Conservation (phyloP, 2,888 invertebrate species). For the Xanthorhoe spadicearia region DNA sequence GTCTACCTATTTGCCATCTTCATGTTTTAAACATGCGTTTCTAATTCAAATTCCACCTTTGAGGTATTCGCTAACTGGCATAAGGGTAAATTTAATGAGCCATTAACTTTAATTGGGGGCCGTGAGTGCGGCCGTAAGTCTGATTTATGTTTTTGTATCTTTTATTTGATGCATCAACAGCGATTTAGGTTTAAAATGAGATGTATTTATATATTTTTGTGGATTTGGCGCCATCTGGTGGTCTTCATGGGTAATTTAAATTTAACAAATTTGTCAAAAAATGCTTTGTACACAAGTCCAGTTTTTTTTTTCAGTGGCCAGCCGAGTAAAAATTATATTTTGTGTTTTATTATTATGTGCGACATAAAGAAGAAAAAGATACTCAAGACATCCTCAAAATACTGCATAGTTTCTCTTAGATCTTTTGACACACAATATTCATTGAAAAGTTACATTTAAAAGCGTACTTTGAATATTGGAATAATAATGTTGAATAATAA, state of each 20-base stretch:
- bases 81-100: constrained; percentile 1
- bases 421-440: too few species aligned
- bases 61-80: background rate
- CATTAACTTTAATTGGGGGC: constrained; percentile 22
- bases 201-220: constrained; percentile 3
- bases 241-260: background rate
- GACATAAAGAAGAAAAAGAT: too few species aligned
- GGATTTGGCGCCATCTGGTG: constrained; percentile 16
- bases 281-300: background rate
- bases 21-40: too few species aligned
- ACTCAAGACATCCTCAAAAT: too few species aligned
- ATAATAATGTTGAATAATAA: too few species aligned
- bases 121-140: constrained; percentile 30
- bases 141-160: constrained; percentile 34
- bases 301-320: background rate
- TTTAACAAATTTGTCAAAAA: background rate
- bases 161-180: constrained; percentile 23
- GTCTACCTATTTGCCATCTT: too few species aligned
- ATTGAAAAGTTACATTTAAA: too few species aligned
- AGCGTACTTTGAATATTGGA: too few species aligned
- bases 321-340: too few species aligned
- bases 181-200: constrained; percentile 6
- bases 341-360: too few species aligned
- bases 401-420: too few species aligned
- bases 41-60: background rate